These are phyloP conservation scores for Subanguina moxae DNA, from an alignment of 1,140 invertebrate species.

Conservation along the genomic window DNA sequence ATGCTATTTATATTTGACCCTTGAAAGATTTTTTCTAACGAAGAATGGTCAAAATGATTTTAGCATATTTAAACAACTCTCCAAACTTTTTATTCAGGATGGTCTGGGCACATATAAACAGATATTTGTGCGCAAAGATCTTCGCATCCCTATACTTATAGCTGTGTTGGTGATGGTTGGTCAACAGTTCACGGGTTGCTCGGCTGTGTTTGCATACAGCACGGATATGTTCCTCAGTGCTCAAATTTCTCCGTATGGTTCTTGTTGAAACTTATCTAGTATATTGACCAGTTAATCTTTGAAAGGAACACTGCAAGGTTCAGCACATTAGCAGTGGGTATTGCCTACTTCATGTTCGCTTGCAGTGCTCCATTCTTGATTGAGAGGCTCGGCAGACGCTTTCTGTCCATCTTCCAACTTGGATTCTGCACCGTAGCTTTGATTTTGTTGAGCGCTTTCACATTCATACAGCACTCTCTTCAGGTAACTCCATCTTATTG, in stretches of 20 bases:
- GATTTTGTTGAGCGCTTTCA: slow-evolving; percentile 45
- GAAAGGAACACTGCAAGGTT: slow-evolving; percentile 48
- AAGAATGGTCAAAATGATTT: no score
- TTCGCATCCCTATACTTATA: slow-evolving; percentile 47
- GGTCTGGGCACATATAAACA: slow-evolving; percentile 45
- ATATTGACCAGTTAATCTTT: background rate
- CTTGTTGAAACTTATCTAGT: background rate
- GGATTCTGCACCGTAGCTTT: slow-evolving; percentile 45
- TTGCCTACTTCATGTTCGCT: slow-evolving; percentile 55
- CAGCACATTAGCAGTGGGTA: slow-evolving; percentile 55
- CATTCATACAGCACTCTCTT: slow-evolving; percentile 46
- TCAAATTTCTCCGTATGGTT: slow-evolving; percentile 34
- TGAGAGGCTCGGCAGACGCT: slow-evolving; percentile 47
- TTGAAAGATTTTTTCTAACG: no score
- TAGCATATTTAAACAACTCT: no score
- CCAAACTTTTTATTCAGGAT: slow-evolving; percentile 25
- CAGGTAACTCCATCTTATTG: slow-evolving; percentile 25
- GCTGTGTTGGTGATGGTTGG: slow-evolving; percentile 56
- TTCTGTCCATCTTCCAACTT: slow-evolving; percentile 52
- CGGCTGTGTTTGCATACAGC: slow-evolving; percentile 54
- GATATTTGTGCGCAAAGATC: slow-evolving; percentile 39
- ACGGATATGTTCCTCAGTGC: slow-evolving; percentile 59
- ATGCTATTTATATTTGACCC: slow-evolving; percentile 7
- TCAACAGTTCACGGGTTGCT: slow-evolving; percentile 58
- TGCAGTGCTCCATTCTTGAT: slow-evolving; percentile 54